A percentile compares a stretch with the other conserved stretches of the same genome.
Conservation (phyloP, 2,113 vertebrate species). For the Otus sunia region DNA sequence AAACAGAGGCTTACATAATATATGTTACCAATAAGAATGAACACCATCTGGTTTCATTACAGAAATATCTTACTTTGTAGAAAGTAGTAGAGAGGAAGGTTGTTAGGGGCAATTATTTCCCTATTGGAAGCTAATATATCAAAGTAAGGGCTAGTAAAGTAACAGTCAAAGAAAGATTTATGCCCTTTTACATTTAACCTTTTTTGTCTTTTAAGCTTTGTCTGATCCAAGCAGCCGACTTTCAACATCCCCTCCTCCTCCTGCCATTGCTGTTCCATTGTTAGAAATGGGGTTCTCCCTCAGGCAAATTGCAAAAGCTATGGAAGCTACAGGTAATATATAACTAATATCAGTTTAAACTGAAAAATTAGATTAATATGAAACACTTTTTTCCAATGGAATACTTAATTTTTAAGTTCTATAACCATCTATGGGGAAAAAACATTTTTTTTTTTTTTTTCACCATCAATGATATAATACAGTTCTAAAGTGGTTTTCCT, state of each 20-base stretch:
- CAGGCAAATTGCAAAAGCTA: slow-evolving; percentile 93
- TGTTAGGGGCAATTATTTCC: background rate
- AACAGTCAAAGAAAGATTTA: background rate
- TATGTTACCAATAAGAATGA: background rate
- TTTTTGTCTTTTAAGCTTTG: slow-evolving; percentile 77
- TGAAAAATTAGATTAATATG: background rate
- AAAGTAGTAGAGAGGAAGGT: background rate
- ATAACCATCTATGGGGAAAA: background rate
- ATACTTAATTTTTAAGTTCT: background rate
- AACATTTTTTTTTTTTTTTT: background rate
- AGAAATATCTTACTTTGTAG: background rate
- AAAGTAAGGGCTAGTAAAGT: background rate
- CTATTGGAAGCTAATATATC: background rate
- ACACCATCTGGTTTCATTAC: background rate
- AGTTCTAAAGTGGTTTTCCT: background rate
- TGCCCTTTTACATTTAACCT: background rate
- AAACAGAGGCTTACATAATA: background rate
- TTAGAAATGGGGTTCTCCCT: slow-evolving; percentile 98
- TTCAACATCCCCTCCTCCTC: slow-evolving; percentile 94
- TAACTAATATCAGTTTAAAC: background rate
- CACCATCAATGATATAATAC: background rate
- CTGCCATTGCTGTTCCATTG: slow-evolving; percentile 94
- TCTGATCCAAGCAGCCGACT: slow-evolving; percentile 97
- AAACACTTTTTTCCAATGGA: background rate
- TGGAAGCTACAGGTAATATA: slow-evolving; percentile 92